A percentile compares a stretch with the other conserved stretches of the same genome.
Conservation (phyloP, 37 sponge, comb jelly and placozoan genomes). For the Chondrosia reniformis region DNA sequence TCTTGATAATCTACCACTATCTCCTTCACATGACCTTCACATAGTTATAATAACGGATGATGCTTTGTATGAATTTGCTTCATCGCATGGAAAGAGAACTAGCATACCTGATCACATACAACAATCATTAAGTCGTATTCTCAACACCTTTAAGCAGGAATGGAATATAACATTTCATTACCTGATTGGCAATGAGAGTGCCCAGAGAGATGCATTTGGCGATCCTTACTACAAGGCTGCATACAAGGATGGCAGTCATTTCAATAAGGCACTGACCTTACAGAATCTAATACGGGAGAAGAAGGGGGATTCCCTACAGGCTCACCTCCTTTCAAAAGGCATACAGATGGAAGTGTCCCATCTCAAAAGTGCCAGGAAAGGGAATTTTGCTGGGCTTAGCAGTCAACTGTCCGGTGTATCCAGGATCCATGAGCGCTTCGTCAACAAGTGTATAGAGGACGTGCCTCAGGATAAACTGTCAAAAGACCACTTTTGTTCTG, state of each 20-base stretch:
- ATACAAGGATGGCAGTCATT: constrained; percentile 73
- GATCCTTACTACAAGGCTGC: constrained; percentile 24
- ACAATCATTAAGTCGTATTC: too few species aligned
- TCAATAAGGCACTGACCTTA: constrained; percentile 75
- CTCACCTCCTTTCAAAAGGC: constrained; percentile 66
- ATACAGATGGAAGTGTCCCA: constrained; percentile 27
- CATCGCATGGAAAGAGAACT: too few species aligned
- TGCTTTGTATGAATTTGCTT: too few species aligned
- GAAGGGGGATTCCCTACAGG: constrained; percentile 48
- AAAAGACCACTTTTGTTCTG: constrained; percentile 49
- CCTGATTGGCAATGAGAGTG: too few species aligned
- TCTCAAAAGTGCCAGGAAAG: background rate
- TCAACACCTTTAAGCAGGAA: too few species aligned
- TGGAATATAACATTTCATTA: too few species aligned
- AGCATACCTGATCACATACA: too few species aligned
- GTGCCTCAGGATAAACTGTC: background rate
- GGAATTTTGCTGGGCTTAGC: background rate
- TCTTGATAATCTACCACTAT: too few species aligned
- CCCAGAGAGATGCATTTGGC: constrained; percentile 32
- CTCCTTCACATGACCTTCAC: too few species aligned
- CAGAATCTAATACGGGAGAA: constrained; percentile 44
- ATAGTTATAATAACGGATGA: too few species aligned
- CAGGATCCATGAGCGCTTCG: background rate
- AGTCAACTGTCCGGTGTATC: background rate
- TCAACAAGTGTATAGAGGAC: background rate